Percentiles rank a stretch among this genome's conserved stretches.
phyloP scores from a whole-genome alignment of 2,797 vertebrate genomes.

The Chelidonichthys spinosus region DNA sequence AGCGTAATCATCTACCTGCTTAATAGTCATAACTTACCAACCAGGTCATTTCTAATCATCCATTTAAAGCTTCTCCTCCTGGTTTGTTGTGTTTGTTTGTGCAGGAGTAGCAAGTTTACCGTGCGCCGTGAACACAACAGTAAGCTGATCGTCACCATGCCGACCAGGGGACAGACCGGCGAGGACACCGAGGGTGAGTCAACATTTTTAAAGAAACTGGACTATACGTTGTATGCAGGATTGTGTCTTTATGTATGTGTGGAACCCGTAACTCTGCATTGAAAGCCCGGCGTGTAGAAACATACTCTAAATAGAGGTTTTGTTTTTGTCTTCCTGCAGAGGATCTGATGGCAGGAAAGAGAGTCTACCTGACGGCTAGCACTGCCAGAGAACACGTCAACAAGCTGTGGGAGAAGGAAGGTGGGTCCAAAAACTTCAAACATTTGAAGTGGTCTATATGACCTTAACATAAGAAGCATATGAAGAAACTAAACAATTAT shows the following conservation, averaged over 20 bases:
- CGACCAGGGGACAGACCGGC: constrained; percentile 52
- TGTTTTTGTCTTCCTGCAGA: constrained; percentile 55
- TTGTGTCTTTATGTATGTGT: not conserved
- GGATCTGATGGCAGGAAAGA: constrained; percentile 83
- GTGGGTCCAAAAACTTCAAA: constrained; percentile 67
- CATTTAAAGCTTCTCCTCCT: not conserved
- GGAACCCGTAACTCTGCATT: not conserved
- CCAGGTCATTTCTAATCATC: not conserved
- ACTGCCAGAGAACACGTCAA: constrained; percentile 87
- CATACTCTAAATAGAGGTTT: not conserved
- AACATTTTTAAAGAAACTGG: not conserved
- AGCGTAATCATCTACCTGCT: not conserved
- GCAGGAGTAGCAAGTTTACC: constrained; percentile 82
- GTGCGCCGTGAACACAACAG: constrained; percentile 94
- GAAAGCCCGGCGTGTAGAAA: not conserved
- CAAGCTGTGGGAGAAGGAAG: constrained; percentile 93
- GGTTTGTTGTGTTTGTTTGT: constrained; percentile 29
- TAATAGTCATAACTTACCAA: too few species aligned
- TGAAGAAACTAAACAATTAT: not conserved
- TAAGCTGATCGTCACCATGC: constrained; percentile 90
- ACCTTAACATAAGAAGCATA: not conserved
- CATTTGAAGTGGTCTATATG: not conserved
- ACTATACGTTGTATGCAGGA: not conserved
- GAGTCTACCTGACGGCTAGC: constrained; percentile 91
- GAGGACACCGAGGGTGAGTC: constrained; percentile 49